These are phyloP conservation scores for Yponomeuta plumbellus DNA, from an alignment of 2,888 invertebrate species.

Conservation along the genomic window DNA sequence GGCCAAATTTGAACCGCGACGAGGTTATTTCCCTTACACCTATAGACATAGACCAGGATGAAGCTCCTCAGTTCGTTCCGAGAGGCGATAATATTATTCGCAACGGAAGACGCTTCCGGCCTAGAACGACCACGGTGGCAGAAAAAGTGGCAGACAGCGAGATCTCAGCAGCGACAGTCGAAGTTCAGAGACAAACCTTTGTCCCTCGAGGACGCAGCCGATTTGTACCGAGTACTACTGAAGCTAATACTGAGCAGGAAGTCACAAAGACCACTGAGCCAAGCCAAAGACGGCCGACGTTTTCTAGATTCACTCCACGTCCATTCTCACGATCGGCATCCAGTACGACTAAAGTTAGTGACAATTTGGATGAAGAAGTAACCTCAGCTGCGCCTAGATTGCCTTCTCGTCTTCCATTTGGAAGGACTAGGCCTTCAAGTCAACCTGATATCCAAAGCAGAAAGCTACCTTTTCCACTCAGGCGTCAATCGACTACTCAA, in stretches of 20 bases:
- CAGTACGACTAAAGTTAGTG: constrained; percentile 28
- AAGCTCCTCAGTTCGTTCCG: constrained; percentile 41
- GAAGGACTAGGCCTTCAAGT: constrained; percentile 39
- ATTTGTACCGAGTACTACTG: constrained; percentile 45
- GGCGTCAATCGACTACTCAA: constrained; percentile 45
- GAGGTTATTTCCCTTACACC: constrained; percentile 75
- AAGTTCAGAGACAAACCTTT: constrained; percentile 47
- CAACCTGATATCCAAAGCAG: constrained; percentile 40
- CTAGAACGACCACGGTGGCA: constrained; percentile 38
- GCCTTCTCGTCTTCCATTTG: constrained; percentile 46
- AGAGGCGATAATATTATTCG: constrained; percentile 21
- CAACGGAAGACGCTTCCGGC: constrained; percentile 30
- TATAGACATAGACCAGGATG: constrained; percentile 48
- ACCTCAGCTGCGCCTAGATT: constrained; percentile 35
- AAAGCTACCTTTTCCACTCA: constrained; percentile 37
- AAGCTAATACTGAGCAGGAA: constrained; percentile 39
- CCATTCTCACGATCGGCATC: constrained; percentile 50
- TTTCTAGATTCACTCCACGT: constrained; percentile 61
- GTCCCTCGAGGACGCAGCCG: constrained; percentile 55
- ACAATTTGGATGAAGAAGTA: constrained; percentile 28
- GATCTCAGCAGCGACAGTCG: constrained; percentile 59
- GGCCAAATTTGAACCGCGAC: constrained; percentile 52
- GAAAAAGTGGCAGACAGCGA: constrained; percentile 54
- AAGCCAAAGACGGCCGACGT: constrained; percentile 47
- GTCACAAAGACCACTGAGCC: constrained; percentile 31